Evolutionary conservation across 92 coral and sea anemone genomes (phyloP).

Genomic region (Heliopora coerulea): DNA sequence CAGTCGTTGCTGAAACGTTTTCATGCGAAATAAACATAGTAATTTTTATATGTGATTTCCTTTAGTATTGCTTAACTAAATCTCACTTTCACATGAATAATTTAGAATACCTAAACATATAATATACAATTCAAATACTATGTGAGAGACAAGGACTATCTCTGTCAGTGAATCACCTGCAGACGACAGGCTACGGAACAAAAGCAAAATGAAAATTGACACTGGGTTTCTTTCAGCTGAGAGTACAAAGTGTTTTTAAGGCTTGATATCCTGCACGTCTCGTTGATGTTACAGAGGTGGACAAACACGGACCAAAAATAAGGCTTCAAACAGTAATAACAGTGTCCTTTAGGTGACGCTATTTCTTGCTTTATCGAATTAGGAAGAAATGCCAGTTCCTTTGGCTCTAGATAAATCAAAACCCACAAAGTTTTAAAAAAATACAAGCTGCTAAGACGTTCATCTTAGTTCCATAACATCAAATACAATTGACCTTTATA

Average conservation of each 20-base stretch:
- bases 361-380: constrained; percentile 34
- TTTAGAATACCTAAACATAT: too few species aligned
- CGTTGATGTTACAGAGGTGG: constrained; percentile 40
- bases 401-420: background rate
- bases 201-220: constrained; percentile 43
- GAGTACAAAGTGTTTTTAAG: constrained; percentile 9
- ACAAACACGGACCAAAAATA: constrained; percentile 57
- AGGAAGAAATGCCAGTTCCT: constrained; percentile 50
- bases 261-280: constrained; percentile 23
- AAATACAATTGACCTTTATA: too few species aligned
- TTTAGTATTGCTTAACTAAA: too few species aligned
- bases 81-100: too few species aligned
- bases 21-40: too few species aligned
- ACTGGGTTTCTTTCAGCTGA: constrained; percentile 37
- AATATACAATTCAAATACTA: too few species aligned
- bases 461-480: too few species aligned
- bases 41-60: too few species aligned
- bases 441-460: too few species aligned
- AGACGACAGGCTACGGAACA: constrained; percentile 48
- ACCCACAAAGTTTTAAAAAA: too few species aligned
- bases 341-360: constrained; percentile 55
- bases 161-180: background rate
- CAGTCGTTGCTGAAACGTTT: too few species aligned
- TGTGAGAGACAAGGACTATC: too few species aligned
- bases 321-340: constrained; percentile 50